phyloP scores from a whole-genome alignment of 1,140 invertebrate genomes.

The Cherax destructor region DNA sequence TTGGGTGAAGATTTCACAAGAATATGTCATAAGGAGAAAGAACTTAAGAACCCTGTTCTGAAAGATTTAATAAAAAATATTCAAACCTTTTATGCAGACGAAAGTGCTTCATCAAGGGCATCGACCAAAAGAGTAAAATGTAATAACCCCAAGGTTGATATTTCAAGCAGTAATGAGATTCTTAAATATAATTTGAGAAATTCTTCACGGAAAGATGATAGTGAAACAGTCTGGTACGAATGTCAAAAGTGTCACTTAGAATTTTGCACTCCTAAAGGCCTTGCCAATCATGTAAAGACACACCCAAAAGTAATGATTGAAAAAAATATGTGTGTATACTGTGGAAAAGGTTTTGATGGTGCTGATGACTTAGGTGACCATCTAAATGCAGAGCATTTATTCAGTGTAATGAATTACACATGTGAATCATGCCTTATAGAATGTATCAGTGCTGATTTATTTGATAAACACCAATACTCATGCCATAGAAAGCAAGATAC shows the following conservation, averaged over 20 bases:
- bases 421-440: slow-evolving; percentile 34
- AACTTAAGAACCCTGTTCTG: neutral
- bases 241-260: slow-evolving; percentile 22
- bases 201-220: neutral
- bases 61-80: neutral
- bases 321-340: slow-evolving; percentile 24
- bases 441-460: slow-evolving; percentile 39
- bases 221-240: neutral
- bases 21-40: neutral
- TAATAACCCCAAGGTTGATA: neutral
- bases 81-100: neutral
- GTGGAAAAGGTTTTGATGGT: neutral
- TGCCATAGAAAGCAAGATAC: slow-evolving; percentile 7
- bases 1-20: neutral
- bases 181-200: neutral
- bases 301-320: slow-evolving; percentile 31
- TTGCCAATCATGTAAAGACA: slow-evolving; percentile 32
- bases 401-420: slow-evolving; percentile 11
- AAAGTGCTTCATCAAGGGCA: neutral
- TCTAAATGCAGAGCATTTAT: slow-evolving; percentile 7
- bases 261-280: slow-evolving; percentile 7
- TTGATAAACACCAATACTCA: slow-evolving; percentile 32
- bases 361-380: slow-evolving; percentile 5
- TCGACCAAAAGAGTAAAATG: neutral
- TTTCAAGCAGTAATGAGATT: neutral